Conservation (phyloP, 2,888 invertebrate species). For the Drosophila rubida region DNA sequence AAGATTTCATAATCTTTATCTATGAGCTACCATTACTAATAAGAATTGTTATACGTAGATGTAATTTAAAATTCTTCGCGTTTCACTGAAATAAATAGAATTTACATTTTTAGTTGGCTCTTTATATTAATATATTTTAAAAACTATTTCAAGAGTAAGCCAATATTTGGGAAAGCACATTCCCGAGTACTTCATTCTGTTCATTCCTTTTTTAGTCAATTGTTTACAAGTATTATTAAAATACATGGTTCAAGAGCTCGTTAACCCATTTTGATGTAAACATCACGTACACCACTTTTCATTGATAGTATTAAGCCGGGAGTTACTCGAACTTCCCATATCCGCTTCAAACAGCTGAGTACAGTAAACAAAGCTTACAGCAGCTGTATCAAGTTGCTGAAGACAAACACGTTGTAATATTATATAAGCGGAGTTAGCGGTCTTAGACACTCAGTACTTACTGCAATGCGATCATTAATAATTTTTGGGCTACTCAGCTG, state of each 20-base stretch:
- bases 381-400: constrained; percentile 4
- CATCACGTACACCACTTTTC: neutral
- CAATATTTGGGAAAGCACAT: no score
- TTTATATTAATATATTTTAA: no score
- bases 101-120: no score
- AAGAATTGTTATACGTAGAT: no score
- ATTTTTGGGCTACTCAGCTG: constrained; percentile 10
- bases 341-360: constrained; percentile 11
- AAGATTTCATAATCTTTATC: neutral
- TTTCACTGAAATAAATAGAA: no score
- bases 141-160: no score
- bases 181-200: no score
- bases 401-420: neutral
- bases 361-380: constrained; percentile 5
- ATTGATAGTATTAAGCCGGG: neutral
- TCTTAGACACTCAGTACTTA: neutral
- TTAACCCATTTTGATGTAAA: neutral
- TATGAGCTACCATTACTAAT: no score
- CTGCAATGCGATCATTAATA: constrained; percentile 14
- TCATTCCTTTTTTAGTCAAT: no score
- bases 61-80: no score
- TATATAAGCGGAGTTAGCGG: constrained; percentile 21
- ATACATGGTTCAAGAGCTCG: no score
- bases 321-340: neutral
- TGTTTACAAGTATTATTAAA: no score